Percentiles rank a stretch among this genome's conserved stretches.
Evolutionary conservation across 2,797 vertebrate genomes (phyloP).

Genomic region (Urosaurus nigricauda): DNA sequence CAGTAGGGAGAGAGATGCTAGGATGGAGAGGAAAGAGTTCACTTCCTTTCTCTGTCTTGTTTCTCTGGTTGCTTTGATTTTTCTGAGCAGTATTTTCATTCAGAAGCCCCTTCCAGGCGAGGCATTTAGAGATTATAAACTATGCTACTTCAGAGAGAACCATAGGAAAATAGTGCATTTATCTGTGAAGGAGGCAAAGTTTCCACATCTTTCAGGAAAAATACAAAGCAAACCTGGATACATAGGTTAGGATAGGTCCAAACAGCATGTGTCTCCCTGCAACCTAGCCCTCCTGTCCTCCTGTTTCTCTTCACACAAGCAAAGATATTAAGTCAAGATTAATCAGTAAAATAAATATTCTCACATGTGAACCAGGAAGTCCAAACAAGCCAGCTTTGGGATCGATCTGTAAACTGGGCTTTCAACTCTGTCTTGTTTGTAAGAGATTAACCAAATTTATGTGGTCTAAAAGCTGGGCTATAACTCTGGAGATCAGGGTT

Average conservation of each 20-base stretch:
- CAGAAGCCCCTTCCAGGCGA: neutral
- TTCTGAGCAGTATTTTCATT: neutral
- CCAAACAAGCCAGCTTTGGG: neutral
- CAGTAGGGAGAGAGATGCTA: no score
- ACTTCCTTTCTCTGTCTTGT: neutral
- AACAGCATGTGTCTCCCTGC: neutral
- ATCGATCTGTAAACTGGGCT: neutral
- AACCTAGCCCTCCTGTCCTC: neutral
- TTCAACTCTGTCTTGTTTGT: neutral
- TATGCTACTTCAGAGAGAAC: neutral
- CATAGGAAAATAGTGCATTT: neutral
- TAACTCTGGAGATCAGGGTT: no score
- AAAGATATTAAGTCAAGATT: neutral
- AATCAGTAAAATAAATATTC: neutral
- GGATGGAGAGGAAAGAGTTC: neutral
- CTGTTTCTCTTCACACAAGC: neutral
- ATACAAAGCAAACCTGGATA: neutral
- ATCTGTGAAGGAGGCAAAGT: neutral
- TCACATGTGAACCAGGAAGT: neutral
- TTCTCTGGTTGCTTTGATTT: neutral
- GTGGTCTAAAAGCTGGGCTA: no score
- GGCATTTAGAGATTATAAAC: neutral
- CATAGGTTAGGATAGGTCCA: neutral
- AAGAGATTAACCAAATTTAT: neutral
- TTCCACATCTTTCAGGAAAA: neutral